These are phyloP conservation scores for Poecilia picta DNA, from an alignment of 2,797 vertebrate genomes.

Conservation along the genomic window DNA sequence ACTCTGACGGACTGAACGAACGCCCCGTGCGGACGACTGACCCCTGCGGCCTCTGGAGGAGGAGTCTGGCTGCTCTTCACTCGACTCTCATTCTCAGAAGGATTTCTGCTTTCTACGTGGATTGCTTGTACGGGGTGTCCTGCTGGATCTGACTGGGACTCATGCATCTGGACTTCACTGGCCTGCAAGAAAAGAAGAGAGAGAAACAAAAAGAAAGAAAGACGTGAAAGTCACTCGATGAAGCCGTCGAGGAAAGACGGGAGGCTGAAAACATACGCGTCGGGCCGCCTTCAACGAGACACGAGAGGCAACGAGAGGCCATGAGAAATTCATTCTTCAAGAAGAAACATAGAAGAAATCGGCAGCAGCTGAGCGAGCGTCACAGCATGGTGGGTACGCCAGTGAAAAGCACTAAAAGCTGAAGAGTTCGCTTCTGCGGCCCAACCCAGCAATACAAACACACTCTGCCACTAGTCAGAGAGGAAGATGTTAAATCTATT, in stretches of 20 bases:
- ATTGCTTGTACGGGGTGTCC: conserved; percentile 91
- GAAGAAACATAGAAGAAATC: not conserved
- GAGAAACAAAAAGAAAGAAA: conserved; percentile 57
- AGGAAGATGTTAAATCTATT: conserved; percentile 89
- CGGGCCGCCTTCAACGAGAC: conserved; percentile 1
- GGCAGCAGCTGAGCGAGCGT: not conserved
- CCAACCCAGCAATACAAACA: conserved; percentile 82
- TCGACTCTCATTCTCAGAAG: conserved; percentile 87
- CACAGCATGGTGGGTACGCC: conserved; percentile 62
- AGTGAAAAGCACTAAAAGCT: conserved; percentile 34
- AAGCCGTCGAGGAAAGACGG: not conserved
- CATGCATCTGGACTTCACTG: conserved; percentile 98
- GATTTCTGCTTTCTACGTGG: conserved; percentile 87
- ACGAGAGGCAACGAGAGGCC: not conserved
- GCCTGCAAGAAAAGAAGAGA: conserved; percentile 82
- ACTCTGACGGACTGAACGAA: conserved; percentile 65
- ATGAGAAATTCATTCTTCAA: conserved; percentile 9
- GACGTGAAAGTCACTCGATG: conserved; percentile 48
- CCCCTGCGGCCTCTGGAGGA: conserved; percentile 84
- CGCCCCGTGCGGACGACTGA: conserved; percentile 85
- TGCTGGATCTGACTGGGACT: conserved; percentile 95
- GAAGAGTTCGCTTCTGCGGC: conserved; percentile 81
- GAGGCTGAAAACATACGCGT: conserved; percentile 9
- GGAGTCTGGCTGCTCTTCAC: conserved; percentile 89
- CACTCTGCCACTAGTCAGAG: conserved; percentile 83